Evolutionary conservation across 2,888 invertebrate genomes (phyloP), one percentile per base, ranked within the genome.

Genomic region (Zele albiditarsus): DNA sequence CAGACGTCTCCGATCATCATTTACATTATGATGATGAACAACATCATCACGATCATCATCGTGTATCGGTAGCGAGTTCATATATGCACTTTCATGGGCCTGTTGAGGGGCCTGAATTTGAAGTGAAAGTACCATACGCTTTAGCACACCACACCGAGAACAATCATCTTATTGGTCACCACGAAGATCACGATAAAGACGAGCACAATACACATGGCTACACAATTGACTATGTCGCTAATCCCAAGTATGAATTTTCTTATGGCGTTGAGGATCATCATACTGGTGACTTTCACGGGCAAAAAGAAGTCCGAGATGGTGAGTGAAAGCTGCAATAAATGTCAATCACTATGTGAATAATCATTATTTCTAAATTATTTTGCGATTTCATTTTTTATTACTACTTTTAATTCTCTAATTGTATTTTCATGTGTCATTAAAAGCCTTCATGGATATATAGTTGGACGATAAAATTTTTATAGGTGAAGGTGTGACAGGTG

Each of bases 241-340:
- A 87, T 81, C 88, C 88, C 0, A 88, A 85, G 78, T 89, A 89
- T 74, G 77, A 88, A 63, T 88, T 85, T 69, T 82, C 85, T 0
- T 88, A 88, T 65, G 88, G 88, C 12, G 86, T 88, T 20, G 84
- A 88, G 79, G 88, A 88, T 77, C 84, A 86, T 74, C 84, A 86
- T 38, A 85, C 89, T 14, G 90, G 90, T 12, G 90, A 90, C 80
- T 86, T 87, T 78, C 90, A 90, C 78, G 84, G 86, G 2, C 90
- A 90, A 73, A 89, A 89, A 77, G 90, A 90, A 78, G 81, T 83
- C 5, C 86, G 90, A 31, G 89, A 90, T 75, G 88, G 88, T 88
- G 76, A 84, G 85, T 82, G 42, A 71, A 42, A 57, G 69, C 58
- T 25, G 20, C 6, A 28, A 16, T 8, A 20, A 27, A 38, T 25